These are phyloP conservation scores for Patella depressa DNA, from an alignment of 2,888 invertebrate genomes.

Conservation along the genomic window DNA sequence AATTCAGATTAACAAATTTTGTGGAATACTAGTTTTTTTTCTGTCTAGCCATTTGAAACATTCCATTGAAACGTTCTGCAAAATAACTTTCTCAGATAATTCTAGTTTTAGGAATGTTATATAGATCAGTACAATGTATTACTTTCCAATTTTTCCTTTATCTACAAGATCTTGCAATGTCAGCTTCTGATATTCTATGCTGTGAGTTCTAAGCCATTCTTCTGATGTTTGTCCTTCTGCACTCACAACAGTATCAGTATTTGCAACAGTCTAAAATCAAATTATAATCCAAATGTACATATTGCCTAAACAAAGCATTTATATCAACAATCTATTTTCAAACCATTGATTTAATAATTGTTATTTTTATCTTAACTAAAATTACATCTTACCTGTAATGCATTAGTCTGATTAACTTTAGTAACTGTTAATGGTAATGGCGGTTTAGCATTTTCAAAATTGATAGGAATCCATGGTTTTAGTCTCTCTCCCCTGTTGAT, in stretches of 20 bases:
- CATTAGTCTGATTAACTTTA: constrained; percentile 69
- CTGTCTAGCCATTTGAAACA: too few relatives aligned
- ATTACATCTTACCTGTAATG: constrained; percentile 54
- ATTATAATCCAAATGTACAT: too few relatives aligned
- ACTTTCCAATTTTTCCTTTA: constrained; percentile 66
- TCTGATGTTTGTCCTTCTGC: constrained; percentile 66
- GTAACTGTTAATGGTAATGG: constrained; percentile 69
- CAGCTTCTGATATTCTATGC: constrained; percentile 63
- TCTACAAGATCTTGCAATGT: constrained; percentile 69
- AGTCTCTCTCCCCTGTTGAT: constrained; percentile 24
- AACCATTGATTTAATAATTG: not conserved
- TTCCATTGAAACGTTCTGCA: too few relatives aligned
- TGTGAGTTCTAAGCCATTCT: constrained; percentile 69
- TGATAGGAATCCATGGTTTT: constrained; percentile 50
- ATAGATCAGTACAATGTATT: constrained; percentile 21
- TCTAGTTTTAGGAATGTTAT: not conserved
- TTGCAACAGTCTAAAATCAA: constrained; percentile 15
- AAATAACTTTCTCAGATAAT: not conserved
- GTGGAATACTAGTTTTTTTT: too few relatives aligned
- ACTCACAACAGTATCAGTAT: constrained; percentile 50
- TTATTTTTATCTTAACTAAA: too few relatives aligned
- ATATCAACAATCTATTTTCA: not conserved
- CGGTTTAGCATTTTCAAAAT: constrained; percentile 56
- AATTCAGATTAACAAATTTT: too few relatives aligned
- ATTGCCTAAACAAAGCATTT: too few relatives aligned